Conservation (phyloP, 2,113 vertebrate species). For the Amphiprion percula region DNA sequence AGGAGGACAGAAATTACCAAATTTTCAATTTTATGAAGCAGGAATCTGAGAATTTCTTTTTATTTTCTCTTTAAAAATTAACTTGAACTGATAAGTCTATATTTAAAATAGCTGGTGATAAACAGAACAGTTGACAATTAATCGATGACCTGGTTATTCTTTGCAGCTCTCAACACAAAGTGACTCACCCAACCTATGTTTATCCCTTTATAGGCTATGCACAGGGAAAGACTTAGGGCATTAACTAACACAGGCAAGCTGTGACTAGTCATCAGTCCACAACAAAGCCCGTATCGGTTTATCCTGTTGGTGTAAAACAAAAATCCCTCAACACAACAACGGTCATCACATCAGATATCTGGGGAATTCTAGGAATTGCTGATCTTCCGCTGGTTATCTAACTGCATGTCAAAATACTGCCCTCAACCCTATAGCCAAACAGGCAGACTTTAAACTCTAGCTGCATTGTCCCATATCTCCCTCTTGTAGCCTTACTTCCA, state of each 20-base stretch:
- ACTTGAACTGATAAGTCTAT: no score
- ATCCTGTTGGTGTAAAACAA: neutral
- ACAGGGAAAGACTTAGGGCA: constrained; percentile 4
- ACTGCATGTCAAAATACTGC: neutral
- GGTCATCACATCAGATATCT: neutral
- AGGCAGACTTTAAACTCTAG: neutral
- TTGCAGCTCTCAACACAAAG: no score
- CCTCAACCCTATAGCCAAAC: neutral
- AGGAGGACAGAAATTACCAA: no score
- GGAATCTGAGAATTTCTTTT: no score
- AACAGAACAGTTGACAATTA: no score
- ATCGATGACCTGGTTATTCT: no score
- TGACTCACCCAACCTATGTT: neutral
- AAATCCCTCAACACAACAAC: neutral
- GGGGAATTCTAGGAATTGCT: constrained; percentile 11
- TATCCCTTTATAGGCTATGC: constrained; percentile 8
- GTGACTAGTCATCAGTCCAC: neutral
- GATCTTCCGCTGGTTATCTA: neutral
- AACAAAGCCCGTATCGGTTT: neutral
- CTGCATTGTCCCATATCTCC: neutral
- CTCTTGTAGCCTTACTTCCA: no score
- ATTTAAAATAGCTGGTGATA: no score
- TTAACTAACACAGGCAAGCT: constrained; percentile 18
- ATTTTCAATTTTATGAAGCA: no score
- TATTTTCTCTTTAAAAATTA: no score